Conservation (phyloP, 2,888 invertebrate genomes). For the Sarcophaga carnaria region DNA sequence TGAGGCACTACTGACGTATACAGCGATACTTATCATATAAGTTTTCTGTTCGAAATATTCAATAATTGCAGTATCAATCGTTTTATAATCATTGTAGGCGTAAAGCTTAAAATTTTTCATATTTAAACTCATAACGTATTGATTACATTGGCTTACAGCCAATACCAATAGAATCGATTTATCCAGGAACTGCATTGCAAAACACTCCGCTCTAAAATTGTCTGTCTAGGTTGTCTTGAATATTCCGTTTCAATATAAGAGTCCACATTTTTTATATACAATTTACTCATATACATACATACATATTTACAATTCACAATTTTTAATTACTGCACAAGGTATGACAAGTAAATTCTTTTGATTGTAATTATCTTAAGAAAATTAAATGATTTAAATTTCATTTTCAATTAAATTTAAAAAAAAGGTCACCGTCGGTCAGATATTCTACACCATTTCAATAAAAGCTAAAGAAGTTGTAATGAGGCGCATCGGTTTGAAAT, state of each 20-base stretch:
- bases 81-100: background rate
- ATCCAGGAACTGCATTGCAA: conserved; percentile 22
- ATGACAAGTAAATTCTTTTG: background rate
- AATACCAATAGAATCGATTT: background rate
- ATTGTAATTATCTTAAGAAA: background rate
- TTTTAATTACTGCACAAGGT: background rate
- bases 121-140: background rate
- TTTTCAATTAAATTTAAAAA: background rate
- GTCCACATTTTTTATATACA: no score
- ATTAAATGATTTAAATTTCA: background rate
- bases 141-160: background rate
- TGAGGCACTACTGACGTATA: conserved; percentile 39
- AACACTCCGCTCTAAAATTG: background rate
- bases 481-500: no score
- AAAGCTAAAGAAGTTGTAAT: no score
- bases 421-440: no score
- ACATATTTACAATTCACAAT: background rate
- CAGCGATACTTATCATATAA: conserved; percentile 39
- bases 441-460: no score
- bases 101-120: background rate
- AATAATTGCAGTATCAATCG: conserved; percentile 47
- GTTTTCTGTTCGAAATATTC: conserved; percentile 57
- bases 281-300: no score
- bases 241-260: no score
- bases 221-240: background rate